phyloP scores from a whole-genome alignment of 2,888 invertebrate genomes.

The Diarsia rubi region DNA sequence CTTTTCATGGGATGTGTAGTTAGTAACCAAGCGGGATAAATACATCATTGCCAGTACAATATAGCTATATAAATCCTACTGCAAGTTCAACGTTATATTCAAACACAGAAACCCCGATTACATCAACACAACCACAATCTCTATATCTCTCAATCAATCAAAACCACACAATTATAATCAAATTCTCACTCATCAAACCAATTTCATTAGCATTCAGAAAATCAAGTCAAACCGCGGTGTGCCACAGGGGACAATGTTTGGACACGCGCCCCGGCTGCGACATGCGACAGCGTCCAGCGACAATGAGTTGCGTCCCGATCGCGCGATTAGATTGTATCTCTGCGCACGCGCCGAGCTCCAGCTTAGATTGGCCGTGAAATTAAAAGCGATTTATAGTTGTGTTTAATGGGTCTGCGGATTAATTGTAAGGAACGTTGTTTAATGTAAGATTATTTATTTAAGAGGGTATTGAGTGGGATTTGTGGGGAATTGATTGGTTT shows the following conservation, averaged over 20 bases:
- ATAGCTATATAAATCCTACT: background rate
- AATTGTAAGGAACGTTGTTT: slow-evolving; percentile 75
- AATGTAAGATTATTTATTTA: slow-evolving; percentile 65
- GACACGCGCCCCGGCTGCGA: slow-evolving; percentile 76
- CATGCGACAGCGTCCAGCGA: slow-evolving; percentile 81
- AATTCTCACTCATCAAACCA: slow-evolving; percentile 52
- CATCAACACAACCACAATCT: slow-evolving; percentile 17
- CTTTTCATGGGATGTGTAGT: slow-evolving; percentile 15
- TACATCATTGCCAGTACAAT: background rate
- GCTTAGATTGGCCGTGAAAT: slow-evolving; percentile 80
- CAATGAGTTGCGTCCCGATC: slow-evolving; percentile 83
- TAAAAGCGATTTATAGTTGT: slow-evolving; percentile 80
- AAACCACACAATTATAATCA: slow-evolving; percentile 35
- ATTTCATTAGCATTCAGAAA: slow-evolving; percentile 53
- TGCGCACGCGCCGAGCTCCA: slow-evolving; percentile 83
- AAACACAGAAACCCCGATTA: slow-evolving; percentile 27
- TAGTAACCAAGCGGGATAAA: background rate
- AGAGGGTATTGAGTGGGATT: slow-evolving; percentile 58
- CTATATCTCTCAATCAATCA: slow-evolving; percentile 40
- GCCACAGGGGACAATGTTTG: slow-evolving; percentile 80
- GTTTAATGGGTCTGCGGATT: slow-evolving; percentile 74
- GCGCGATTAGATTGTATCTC: slow-evolving; percentile 82
- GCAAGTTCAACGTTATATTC: background rate
- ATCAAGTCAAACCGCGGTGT: slow-evolving; percentile 55
- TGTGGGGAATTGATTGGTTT: slow-evolving; percentile 53